Conservation (phyloP, 2,113 vertebrate genomes). For the Psilopogon haemacephalus region DNA sequence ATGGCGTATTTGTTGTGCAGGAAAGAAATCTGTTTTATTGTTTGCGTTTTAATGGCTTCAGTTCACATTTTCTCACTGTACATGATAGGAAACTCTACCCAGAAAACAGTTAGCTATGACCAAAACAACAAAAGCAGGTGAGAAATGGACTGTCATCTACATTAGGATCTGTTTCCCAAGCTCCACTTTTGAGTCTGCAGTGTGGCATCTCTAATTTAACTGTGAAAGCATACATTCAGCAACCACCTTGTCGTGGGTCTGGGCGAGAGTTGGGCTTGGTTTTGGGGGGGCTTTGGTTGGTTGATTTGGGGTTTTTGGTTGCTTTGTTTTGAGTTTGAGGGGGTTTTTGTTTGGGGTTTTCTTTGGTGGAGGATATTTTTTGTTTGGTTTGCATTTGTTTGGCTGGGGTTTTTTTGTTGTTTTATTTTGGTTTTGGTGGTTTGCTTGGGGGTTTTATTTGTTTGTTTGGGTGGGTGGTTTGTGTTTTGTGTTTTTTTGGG, state of each 20-base stretch:
- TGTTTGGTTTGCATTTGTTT: too few species aligned
- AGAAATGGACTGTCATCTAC: not conserved
- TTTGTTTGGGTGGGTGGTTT: too few species aligned
- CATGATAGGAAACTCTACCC: not conserved
- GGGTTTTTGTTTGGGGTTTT: too few species aligned
- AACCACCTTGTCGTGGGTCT: conserved; percentile 80
- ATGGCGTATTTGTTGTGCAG: not conserved
- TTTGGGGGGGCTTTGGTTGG: too few species aligned
- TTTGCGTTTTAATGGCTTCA: not conserved
- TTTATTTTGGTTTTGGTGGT: too few species aligned
- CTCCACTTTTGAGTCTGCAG: not conserved
- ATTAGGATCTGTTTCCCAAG: not conserved
- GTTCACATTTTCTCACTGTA: not conserved
- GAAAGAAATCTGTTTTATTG: not conserved
- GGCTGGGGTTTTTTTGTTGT: too few species aligned
- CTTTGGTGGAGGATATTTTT: too few species aligned
- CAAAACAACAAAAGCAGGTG: not conserved
- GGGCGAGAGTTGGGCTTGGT: conserved; percentile 57
- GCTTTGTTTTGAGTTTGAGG: too few species aligned
- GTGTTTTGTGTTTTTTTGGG: too few species aligned
- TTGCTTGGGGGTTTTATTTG: too few species aligned
- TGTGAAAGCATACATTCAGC: conserved; percentile 82
- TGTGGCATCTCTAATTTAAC: conserved; percentile 52
- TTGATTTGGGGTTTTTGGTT: too few species aligned
- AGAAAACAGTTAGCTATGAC: not conserved